Percentiles rank a stretch among this genome's conserved stretches.
These are phyloP conservation scores for Sturnira hondurensis DNA, from an alignment of 2,113 vertebrate species.

Conservation along the genomic window DNA sequence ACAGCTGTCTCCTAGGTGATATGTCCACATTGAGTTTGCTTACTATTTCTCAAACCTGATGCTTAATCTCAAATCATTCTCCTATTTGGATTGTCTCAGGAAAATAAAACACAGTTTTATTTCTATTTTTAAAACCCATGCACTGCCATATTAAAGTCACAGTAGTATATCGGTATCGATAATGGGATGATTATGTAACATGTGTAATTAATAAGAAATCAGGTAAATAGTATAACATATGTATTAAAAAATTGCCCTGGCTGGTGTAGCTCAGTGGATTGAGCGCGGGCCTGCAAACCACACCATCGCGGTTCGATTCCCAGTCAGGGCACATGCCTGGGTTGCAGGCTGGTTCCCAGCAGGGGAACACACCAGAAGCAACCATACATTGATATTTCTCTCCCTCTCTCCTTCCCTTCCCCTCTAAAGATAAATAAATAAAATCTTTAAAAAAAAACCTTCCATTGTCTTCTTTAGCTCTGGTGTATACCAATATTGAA, in stretches of 20 bases:
- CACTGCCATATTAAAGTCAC: neutral
- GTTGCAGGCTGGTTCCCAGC: too few relatives aligned
- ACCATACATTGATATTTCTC: too few relatives aligned
- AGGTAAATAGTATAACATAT: neutral
- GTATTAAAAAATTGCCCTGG: neutral
- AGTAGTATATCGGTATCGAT: neutral
- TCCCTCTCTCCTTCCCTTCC: too few relatives aligned
- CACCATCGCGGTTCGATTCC: too few relatives aligned
- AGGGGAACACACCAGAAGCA: too few relatives aligned
- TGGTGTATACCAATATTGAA: neutral
- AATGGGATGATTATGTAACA: neutral
- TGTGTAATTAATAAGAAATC: neutral
- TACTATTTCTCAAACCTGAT: constrained; percentile 4
- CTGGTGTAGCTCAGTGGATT: too few relatives aligned
- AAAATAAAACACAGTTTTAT: constrained; percentile 26
- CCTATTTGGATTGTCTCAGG: neutral
- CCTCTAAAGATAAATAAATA: too few relatives aligned
- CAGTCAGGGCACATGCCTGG: too few relatives aligned
- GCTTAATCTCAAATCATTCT: constrained; percentile 6
- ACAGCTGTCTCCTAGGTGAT: neutral
- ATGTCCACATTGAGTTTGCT: neutral
- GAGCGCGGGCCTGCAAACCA: too few relatives aligned
- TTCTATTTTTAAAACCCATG: neutral
- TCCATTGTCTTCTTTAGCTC: neutral
- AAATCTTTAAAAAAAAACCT: too few relatives aligned